Conservation (phyloP, 2,113 vertebrate species). For the Chionodraco myersi region DNA sequence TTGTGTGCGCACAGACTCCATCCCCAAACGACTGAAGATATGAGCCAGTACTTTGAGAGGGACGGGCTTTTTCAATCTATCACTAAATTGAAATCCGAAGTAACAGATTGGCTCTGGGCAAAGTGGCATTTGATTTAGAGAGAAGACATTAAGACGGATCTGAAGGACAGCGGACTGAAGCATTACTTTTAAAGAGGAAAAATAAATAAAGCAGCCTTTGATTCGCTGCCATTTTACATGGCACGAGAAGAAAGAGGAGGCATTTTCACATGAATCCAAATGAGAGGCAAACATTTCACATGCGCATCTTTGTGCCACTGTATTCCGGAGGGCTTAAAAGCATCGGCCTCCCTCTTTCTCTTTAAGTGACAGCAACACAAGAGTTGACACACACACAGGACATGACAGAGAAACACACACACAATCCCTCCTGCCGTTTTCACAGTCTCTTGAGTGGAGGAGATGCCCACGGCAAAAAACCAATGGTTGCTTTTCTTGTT, state of each 20-base stretch:
- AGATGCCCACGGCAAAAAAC: conserved; percentile 76
- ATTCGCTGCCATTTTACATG: conserved; percentile 64
- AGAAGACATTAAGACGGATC: conserved; percentile 67
- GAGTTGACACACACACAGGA: conserved; percentile 40
- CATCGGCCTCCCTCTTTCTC: conserved; percentile 58
- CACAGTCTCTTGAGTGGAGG: conserved; percentile 75
- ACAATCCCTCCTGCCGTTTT: conserved; percentile 68
- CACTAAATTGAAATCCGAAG: conserved; percentile 72
- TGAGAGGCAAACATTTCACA: conserved; percentile 66
- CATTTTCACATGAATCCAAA: conserved; percentile 51
- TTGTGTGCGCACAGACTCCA: conserved; percentile 52
- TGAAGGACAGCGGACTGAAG: conserved; percentile 49
- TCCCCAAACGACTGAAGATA: conserved; percentile 67
- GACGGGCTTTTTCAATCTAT: conserved; percentile 54
- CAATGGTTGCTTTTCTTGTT: conserved; percentile 67
- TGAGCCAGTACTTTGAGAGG: conserved; percentile 70
- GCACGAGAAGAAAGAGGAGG: conserved; percentile 56
- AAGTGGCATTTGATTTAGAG: conserved; percentile 65
- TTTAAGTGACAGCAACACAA: conserved; percentile 71
- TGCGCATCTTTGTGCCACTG: conserved; percentile 62
- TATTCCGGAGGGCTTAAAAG: conserved; percentile 65
- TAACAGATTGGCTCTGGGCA: conserved; percentile 66
- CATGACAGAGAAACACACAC: conserved; percentile 48
- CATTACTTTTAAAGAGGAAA: conserved; percentile 61
- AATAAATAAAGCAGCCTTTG: conserved; percentile 71